These are phyloP conservation scores for Phataginus tricuspis DNA, from an alignment of 2,797 vertebrate genomes.

Conservation along the genomic window DNA sequence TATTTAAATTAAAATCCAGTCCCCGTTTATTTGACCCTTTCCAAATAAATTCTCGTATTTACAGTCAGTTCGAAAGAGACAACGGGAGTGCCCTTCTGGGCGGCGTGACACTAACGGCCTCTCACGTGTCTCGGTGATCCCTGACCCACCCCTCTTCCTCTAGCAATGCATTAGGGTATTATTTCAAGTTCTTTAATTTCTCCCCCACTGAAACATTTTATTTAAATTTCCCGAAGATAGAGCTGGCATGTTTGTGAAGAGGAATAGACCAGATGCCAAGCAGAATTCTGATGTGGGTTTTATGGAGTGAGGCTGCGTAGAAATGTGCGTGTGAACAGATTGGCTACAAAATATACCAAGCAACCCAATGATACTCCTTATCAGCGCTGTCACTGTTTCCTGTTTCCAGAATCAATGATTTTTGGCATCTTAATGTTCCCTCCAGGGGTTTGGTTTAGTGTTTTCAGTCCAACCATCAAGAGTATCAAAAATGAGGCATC, in stretches of 20 bases:
- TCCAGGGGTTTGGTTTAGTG: background rate
- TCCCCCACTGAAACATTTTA: background rate
- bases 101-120: background rate
- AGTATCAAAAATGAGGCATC: background rate
- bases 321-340: background rate
- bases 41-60: background rate
- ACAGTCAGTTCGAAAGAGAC: background rate
- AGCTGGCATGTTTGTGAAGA: background rate
- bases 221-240: constrained; percentile 7
- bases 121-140: background rate
- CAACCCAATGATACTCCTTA: background rate
- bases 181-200: background rate
- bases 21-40: constrained; percentile 48
- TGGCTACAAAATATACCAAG: background rate
- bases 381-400: background rate
- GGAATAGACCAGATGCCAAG: background rate
- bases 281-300: background rate
- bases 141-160: background rate
- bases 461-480: background rate
- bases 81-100: background rate
- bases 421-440: background rate
- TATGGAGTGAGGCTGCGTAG: background rate
- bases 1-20: constrained; percentile 63
- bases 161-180: background rate
- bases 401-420: background rate